Conservation (phyloP, 2,888 invertebrate species). For the Parnassius apollo region DNA sequence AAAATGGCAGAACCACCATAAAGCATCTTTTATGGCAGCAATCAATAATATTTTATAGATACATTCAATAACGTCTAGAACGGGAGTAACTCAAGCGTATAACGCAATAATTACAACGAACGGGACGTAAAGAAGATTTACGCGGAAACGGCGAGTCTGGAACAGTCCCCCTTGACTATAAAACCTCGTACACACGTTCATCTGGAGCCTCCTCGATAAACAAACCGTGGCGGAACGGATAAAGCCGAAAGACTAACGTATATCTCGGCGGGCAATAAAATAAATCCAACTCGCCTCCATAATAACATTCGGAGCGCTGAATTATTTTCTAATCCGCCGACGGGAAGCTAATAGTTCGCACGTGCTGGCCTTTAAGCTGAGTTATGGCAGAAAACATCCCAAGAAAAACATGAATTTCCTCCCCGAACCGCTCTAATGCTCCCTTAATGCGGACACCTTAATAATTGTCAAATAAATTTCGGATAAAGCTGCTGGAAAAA, state of each 20-base stretch:
- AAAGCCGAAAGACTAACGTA: conserved; percentile 72
- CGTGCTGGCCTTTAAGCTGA: conserved; percentile 72
- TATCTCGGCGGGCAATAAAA: conserved; percentile 74
- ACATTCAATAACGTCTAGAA: conserved; percentile 73
- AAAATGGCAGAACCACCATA: conserved; percentile 56
- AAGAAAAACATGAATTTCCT: conserved; percentile 79
- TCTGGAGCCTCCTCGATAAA: conserved; percentile 64
- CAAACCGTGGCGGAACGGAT: conserved; percentile 68
- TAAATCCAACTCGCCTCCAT: conserved; percentile 75
- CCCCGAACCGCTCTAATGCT: conserved; percentile 59
- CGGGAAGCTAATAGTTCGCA: conserved; percentile 79
- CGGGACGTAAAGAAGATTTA: conserved; percentile 73
- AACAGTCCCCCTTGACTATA: conserved; percentile 56
- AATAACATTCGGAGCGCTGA: conserved; percentile 78
- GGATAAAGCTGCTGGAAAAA: conserved; percentile 59
- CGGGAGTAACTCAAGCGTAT: conserved; percentile 66
- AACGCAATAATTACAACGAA: conserved; percentile 72
- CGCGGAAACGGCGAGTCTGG: conserved; percentile 49
- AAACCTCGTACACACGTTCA: conserved; percentile 65
- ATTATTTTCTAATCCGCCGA: conserved; percentile 79
- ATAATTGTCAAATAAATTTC: conserved; percentile 79
- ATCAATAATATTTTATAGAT: conserved; percentile 77
- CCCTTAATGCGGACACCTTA: conserved; percentile 78
- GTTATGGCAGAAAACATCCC: conserved; percentile 72
- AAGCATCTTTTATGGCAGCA: conserved; percentile 68